Conservation (phyloP, 2,113 vertebrate species). For the Etheostoma spectabile region DNA sequence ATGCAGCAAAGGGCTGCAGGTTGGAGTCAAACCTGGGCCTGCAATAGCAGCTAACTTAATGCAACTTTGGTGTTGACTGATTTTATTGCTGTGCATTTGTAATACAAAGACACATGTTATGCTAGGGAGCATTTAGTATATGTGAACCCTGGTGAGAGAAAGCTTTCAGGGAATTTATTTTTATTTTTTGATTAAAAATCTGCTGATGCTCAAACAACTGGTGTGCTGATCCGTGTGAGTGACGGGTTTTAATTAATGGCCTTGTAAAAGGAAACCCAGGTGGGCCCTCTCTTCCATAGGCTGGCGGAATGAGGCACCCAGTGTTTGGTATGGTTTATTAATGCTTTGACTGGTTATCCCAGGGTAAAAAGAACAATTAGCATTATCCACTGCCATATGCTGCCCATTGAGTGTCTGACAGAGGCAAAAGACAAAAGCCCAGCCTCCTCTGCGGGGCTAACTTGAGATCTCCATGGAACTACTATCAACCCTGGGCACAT, state of each 20-base stretch:
- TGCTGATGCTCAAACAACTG: constrained; percentile 34
- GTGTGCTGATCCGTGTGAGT: constrained; percentile 72
- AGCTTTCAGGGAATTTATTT: constrained; percentile 13
- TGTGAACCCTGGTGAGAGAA: not conserved
- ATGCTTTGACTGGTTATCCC: constrained; percentile 83
- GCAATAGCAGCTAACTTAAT: not conserved
- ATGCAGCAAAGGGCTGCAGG: too few relatives aligned
- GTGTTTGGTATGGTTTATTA: constrained; percentile 84
- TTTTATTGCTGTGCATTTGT: not conserved
- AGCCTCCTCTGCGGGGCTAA: constrained; percentile 81
- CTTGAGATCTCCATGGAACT: constrained; percentile 83
- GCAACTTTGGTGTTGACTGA: constrained; percentile 7
- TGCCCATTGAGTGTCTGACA: constrained; percentile 83
- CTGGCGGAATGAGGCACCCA: constrained; percentile 69
- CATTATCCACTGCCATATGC: constrained; percentile 87
- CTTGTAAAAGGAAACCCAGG: constrained; percentile 80
- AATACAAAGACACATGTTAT: not conserved
- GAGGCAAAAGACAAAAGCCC: constrained; percentile 77
- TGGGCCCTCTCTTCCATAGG: constrained; percentile 59
- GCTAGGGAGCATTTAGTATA: not conserved
- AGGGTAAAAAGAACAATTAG: constrained; percentile 87
- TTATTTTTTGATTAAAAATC: constrained; percentile 25
- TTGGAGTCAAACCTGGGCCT: too few relatives aligned
- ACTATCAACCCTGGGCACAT: constrained; percentile 77
- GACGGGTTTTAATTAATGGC: constrained; percentile 83